phyloP scores from a whole-genome alignment of 2,113 vertebrate genomes.

The Tetraodon nigroviridis region DNA sequence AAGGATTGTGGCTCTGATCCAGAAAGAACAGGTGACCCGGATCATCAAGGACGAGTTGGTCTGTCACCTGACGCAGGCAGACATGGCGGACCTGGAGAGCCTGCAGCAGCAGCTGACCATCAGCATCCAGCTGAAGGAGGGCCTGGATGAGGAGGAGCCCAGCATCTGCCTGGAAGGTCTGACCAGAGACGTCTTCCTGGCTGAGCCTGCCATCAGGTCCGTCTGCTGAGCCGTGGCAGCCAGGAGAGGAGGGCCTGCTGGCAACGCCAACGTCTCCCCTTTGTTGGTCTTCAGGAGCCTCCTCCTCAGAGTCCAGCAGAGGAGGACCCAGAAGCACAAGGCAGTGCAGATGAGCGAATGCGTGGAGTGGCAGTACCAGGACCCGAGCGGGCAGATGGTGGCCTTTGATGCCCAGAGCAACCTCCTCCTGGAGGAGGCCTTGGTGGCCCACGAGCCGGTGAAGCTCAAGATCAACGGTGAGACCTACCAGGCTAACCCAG shows the following conservation, averaged over 20 bases:
- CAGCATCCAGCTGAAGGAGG: constrained; percentile 62
- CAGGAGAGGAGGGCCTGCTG: background rate
- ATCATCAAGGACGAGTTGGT: constrained; percentile 69
- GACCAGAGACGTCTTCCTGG: constrained; percentile 71
- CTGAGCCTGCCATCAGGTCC: constrained; percentile 48
- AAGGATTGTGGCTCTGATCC: constrained; percentile 67
- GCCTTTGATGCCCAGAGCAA: constrained; percentile 75
- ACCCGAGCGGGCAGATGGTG: rapidly evolving
- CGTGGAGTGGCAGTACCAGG: constrained; percentile 78
- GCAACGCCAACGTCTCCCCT: background rate
- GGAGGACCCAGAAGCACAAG: constrained; percentile 52
- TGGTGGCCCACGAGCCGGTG: background rate
- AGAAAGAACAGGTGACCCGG: constrained; percentile 66
- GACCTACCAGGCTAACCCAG: constrained; percentile 39
- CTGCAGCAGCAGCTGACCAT: constrained; percentile 76
- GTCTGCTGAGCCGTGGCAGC: background rate
- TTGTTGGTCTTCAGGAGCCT: constrained; percentile 68
- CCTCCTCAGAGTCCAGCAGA: constrained; percentile 65
- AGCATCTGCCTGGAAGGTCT: constrained; percentile 76
- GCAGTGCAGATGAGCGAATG: constrained; percentile 59
- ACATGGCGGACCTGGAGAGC: constrained; percentile 57
- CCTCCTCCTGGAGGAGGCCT: constrained; percentile 77
- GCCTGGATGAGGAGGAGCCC: constrained; percentile 29
- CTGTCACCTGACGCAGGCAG: constrained; percentile 60
- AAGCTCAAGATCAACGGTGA: constrained; percentile 60